Evolutionary conservation across 2,113 vertebrate genomes (phyloP), one percentile per base, ranked within the genome.

Genomic region (Anarrhichthys ocellatus): DNA sequence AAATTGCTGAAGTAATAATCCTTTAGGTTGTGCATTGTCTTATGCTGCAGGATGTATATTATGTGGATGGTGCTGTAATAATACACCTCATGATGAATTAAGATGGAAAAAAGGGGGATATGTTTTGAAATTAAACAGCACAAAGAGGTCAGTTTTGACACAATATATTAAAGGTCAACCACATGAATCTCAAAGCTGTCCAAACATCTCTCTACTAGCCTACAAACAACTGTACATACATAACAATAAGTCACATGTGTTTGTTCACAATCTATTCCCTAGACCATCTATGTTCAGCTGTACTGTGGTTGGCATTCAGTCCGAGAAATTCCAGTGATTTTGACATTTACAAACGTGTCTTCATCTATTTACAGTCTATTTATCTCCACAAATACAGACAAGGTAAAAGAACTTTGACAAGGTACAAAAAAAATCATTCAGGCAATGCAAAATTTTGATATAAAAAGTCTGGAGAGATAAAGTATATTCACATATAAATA

Each of bases 401-500:
- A 76, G 63, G 44, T 78, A 48, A 70, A 85, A 73, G 18, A 58
- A 72, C 7, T 73, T 17, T 73, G 50, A 79, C 38, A 64, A 63
- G 14, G 46, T 75, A 38, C 22, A 69, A 85, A 50, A 56, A 85
- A 83, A 70, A 74, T 13, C 24, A 72, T 83, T 84, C 69, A 88
- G 84, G 76, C 62, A 66, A 78, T 78, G 59, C 74, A 85, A 42
- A 76, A 62, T 78, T 82, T 73, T 85, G 42, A 83, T 91, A 92
- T 89, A 91, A 92, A 94, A 91, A 73, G 73, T 84, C 67, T 82
- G 65, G 34, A 76, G 52, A 69, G 74, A 80, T 85, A 86, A 88
- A 67, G 68, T 84, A 88, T 89, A 89, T 91, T 94, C 75, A 93
- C 77, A 84, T 91, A 93, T 94, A 94, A 94, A 94, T 93, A 94